Base-by-base conservation (phyloP, 2,888 invertebrate species). In the Oxytorus armatus region DNA sequence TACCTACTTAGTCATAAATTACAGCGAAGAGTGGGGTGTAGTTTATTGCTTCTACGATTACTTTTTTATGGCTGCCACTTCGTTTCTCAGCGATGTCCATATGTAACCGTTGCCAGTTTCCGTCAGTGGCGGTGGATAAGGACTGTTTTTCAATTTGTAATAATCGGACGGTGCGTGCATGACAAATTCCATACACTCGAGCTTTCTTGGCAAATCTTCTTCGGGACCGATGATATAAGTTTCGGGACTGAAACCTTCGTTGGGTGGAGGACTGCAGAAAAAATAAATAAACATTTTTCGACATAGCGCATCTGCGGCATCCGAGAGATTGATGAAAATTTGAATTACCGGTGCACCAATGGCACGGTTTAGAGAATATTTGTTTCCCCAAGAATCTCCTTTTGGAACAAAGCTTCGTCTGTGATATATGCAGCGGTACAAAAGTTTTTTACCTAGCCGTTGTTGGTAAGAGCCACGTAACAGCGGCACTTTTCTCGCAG, bases 151-250 rank as follows among this genome's bases (percentile, higher is more conserved):
- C 7, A 96, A 94, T 88, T 95, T 95, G 91, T 96, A 97, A 92
- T 98, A 98, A 91, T 98, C 97, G 0, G 97, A 97, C 0, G 98
- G 98, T 0, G 98, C 97, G 88, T 97, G 98, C 96, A 98, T 97
- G 16, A 98, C 95, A 92, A 98, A 98, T 88, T 97, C 96, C 95
- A 98, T 95, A 84, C 95, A 96, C 33, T 96, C 96, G 68, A 98
- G 92, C 90, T 96, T 96, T 4, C 98, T 93, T 0, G 98, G 96
- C 1, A 97, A 92, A 83, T 98, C 98, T 92, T 98, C 98, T 89
- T 98, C 98, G 0, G 97, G 97, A 1, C 98, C 98, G 86, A 98
- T 95, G 47, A 98, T 95, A 88, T 97, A 98, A 11, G 97, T 97
- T 42, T 97, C 95, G 0, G 98, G 97, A 92, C 97, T 97, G 91